These are phyloP conservation scores for Palaemon carinicauda DNA, from an alignment of 1,140 invertebrate species.

Conservation along the genomic window DNA sequence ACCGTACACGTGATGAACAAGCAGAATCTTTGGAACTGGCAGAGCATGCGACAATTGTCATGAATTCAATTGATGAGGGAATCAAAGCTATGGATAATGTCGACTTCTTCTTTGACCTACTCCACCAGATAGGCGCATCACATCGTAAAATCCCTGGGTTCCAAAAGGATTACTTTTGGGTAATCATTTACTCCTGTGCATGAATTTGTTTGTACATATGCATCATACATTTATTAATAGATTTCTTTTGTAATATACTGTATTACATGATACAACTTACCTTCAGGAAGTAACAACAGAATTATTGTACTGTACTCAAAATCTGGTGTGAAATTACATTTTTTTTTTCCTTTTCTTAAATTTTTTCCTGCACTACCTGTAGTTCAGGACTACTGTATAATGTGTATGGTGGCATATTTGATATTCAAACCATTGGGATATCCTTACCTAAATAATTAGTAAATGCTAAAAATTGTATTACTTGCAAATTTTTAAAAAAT, in stretches of 20 bases:
- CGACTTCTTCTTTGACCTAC: slow-evolving; percentile 82
- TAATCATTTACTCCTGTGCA: neutral
- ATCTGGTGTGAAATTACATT: too few relatives aligned
- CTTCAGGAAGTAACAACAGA: neutral
- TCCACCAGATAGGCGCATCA: slow-evolving; percentile 82
- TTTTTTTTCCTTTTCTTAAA: too few relatives aligned
- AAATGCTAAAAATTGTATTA: too few relatives aligned
- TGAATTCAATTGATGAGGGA: slow-evolving; percentile 82
- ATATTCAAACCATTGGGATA: too few relatives aligned
- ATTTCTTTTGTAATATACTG: too few relatives aligned
- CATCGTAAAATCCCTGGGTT: slow-evolving; percentile 86
- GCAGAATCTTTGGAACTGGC: slow-evolving; percentile 78
- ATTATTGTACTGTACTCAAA: too few relatives aligned
- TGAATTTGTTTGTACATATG: neutral
- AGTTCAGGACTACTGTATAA: too few relatives aligned
- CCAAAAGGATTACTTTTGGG: slow-evolving; percentile 69
- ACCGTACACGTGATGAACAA: slow-evolving; percentile 82
- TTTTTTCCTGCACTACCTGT: too few relatives aligned
- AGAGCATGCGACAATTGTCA: slow-evolving; percentile 87
- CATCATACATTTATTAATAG: neutral
- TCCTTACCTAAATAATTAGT: too few relatives aligned
- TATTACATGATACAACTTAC: too few relatives aligned
- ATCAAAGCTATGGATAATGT: slow-evolving; percentile 86
- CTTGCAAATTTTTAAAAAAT: too few relatives aligned
- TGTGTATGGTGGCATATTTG: too few relatives aligned